Base-by-base conservation (phyloP, 2,797 vertebrate species). In the Tiaroga cobitis region DNA sequence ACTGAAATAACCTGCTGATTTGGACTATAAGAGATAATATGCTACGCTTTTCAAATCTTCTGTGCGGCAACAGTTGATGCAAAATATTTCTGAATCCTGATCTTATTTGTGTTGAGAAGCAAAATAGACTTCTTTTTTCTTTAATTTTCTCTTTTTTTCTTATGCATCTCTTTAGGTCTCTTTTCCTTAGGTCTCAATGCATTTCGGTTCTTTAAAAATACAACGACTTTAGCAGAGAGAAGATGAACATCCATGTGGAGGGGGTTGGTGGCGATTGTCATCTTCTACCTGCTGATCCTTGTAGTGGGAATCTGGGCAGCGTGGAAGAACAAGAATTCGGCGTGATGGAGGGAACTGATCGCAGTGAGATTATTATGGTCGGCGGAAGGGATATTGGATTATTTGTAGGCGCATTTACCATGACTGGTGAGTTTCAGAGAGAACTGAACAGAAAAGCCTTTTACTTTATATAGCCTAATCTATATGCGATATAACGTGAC, bases 231-330 rank as follows among this genome's bases (percentile, higher is more conserved):
- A 86, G 85, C 81, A 68, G 80, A 85, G 92, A 91, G 90, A 93
- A 89, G 82, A 97, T 99, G 97, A 92, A 96, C 93, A 97, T 99
- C 94, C 97, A 99, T 84, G 95, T 95, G 80, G 98, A 98, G 90
- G 98, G 98, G 98, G 83, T 94, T 99, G 86, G 95, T 98, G 91
- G 98, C 98, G 67, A 98, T 99, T 90, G 93, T 97, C 88, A 32
- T 98, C 61, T 99, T 99, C 94, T 99, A 99, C 90, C 80, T 98
- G 74, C 95, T 97, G 34, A 99, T 99, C 90, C 93, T 99, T 85
- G 85, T 95, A 70, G 98, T 99, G 91, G 98, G 98, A 82, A 98
- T 99, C 93, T 99, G 98, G 98, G 98, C 98, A 87, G 97, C 98
- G 83, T 98, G 98, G 98, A 98, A 97, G 94, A 99, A 98, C 94